Percentiles rank a stretch among this genome's conserved stretches.
Conservation (phyloP, 2,797 vertebrate species). For the Coregonus sp. region DNA sequence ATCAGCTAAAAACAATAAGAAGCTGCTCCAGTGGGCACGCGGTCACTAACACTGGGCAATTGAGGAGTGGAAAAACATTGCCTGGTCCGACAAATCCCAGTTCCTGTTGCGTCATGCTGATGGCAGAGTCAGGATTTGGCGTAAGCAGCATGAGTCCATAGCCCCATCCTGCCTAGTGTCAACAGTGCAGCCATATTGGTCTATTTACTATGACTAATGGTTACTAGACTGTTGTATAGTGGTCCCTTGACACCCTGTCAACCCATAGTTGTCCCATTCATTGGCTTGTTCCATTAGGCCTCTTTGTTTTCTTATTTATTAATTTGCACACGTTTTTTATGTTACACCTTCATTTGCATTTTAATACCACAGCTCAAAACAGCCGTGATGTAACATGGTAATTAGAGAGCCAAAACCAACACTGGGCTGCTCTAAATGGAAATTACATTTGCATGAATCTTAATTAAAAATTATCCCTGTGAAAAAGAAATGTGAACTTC, state of each 20-base stretch:
- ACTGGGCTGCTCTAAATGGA: constrained; percentile 50
- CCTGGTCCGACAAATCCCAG: too few species aligned
- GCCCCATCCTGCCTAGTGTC: too few species aligned
- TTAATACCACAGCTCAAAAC: constrained; percentile 45
- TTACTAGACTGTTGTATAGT: constrained; percentile 1
- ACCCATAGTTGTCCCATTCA: constrained; percentile 16
- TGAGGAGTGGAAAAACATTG: too few species aligned
- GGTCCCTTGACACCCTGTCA: constrained; percentile 23
- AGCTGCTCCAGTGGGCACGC: too few species aligned
- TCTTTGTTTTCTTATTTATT: constrained; percentile 54
- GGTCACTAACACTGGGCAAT: too few species aligned
- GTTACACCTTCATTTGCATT: constrained; percentile 64
- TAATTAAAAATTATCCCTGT: constrained; percentile 58
- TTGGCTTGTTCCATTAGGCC: constrained; percentile 38
- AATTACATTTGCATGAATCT: constrained; percentile 59
- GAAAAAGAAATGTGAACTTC: constrained; percentile 24
- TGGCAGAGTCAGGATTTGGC: too few species aligned
- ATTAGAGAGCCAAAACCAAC: constrained; percentile 54
- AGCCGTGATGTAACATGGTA: constrained; percentile 57
- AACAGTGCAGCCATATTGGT: constrained; percentile 24
- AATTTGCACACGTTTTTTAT: constrained; percentile 43
- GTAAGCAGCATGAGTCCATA: too few species aligned
- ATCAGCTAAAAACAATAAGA: too few species aligned
- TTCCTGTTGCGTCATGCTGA: too few species aligned
- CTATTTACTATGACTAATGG: constrained; percentile 11